phyloP scores from a whole-genome alignment of 2,113 vertebrate species.

The Nibea coibor region DNA sequence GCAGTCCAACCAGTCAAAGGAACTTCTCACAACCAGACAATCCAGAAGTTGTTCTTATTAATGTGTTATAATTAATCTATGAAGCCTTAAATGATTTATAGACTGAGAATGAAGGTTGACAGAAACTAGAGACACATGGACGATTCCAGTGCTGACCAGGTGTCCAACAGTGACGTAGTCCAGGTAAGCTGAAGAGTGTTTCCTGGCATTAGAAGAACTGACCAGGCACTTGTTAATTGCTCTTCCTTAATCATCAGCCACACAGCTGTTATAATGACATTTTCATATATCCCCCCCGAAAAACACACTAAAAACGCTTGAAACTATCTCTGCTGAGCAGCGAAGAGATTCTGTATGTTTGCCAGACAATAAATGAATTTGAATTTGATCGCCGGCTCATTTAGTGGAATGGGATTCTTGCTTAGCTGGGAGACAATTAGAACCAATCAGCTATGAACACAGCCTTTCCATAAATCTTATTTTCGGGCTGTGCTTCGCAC shows the following conservation, averaged over 20 bases:
- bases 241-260: slow-evolving; percentile 41
- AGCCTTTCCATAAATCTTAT: slow-evolving; percentile 68
- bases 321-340: slow-evolving; percentile 44
- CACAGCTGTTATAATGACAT: slow-evolving; percentile 41
- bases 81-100: neutral
- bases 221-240: slow-evolving; percentile 40
- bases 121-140: neutral
- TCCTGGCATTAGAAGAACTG: slow-evolving; percentile 17
- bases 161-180: neutral
- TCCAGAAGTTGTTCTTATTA: neutral
- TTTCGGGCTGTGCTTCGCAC: slow-evolving; percentile 35
- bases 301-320: slow-evolving; percentile 13
- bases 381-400: slow-evolving; percentile 68
- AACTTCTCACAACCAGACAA: neutral
- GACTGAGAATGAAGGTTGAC: neutral
- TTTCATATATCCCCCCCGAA: slow-evolving; percentile 2
- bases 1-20: neutral
- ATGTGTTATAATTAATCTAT: neutral
- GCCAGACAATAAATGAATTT: slow-evolving; percentile 64
- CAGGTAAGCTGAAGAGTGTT: neutral
- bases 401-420: slow-evolving; percentile 68
- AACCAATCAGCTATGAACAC: slow-evolving; percentile 73
- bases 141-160: neutral
- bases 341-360: slow-evolving; percentile 37
- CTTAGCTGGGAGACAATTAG: slow-evolving; percentile 72